A percentile compares a stretch with the other conserved stretches of the same genome.
These are phyloP conservation scores for Cephalopachus bancanus DNA, from an alignment of 2,797 vertebrate genomes.

Conservation along the genomic window DNA sequence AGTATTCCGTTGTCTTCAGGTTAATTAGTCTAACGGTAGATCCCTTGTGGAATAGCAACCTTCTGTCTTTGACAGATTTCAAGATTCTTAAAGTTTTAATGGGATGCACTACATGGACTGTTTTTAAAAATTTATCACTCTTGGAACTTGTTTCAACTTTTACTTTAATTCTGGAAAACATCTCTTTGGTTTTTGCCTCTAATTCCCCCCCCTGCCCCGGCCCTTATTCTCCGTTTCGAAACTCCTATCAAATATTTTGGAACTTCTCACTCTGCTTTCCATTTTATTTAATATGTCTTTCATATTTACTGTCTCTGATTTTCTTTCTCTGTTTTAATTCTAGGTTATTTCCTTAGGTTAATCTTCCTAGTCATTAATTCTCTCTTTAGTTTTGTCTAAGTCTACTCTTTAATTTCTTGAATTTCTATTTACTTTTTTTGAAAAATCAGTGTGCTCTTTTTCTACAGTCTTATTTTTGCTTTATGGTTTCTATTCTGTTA, in stretches of 20 bases:
- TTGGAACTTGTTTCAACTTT: neutral
- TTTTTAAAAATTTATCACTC: neutral
- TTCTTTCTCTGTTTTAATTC: slow-evolving; percentile 11
- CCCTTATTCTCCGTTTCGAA: neutral
- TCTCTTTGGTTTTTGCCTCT: neutral
- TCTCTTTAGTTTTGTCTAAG: too few species aligned
- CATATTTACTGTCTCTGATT: neutral
- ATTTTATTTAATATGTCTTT: slow-evolving; percentile 2
- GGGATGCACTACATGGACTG: neutral
- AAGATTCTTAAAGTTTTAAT: neutral
- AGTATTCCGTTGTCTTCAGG: neutral
- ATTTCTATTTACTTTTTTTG: neutral
- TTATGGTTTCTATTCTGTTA: neutral
- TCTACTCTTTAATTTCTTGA: slow-evolving; percentile 4
- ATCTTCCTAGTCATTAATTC: neutral
- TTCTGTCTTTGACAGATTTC: neutral
- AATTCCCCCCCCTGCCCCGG: neutral
- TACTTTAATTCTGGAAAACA: slow-evolving; percentile 11
- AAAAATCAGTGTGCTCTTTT: slow-evolving; percentile 21
- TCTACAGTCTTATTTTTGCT: neutral
- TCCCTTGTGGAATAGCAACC: neutral
- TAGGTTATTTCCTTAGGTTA: neutral
- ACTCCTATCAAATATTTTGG: neutral
- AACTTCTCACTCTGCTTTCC: neutral
- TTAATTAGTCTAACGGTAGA: neutral